A percentile compares a stretch with the other conserved stretches of the same genome.
These are phyloP conservation scores for Spodoptera exigua DNA, from an alignment of 2,888 invertebrate species.

Conservation along the genomic window DNA sequence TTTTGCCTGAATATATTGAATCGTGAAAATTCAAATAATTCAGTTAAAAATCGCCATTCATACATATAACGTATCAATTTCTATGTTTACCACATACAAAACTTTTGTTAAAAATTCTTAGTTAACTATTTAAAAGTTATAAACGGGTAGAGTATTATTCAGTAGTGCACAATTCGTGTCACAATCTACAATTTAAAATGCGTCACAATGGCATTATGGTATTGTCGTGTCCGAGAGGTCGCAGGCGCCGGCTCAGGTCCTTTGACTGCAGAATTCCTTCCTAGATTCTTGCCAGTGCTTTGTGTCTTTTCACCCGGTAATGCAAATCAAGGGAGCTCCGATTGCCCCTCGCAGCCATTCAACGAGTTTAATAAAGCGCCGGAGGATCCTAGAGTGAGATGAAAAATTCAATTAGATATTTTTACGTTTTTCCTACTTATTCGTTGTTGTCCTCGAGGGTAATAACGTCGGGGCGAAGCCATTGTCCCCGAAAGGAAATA, in stretches of 20 bases:
- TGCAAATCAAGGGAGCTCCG: slow-evolving; percentile 76
- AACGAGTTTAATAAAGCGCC: slow-evolving; percentile 77
- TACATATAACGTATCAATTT: no score
- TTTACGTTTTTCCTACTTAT: slow-evolving; percentile 69
- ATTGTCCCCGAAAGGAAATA: slow-evolving; percentile 68
- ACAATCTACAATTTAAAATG: slow-evolving; percentile 35
- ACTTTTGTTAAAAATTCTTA: no score
- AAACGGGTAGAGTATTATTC: no score
- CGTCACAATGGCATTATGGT: slow-evolving; percentile 23
- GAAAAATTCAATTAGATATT: slow-evolving; percentile 83
- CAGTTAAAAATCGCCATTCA: no score
- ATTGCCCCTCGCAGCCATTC: slow-evolving; percentile 76
- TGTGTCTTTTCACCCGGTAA: slow-evolving; percentile 70
- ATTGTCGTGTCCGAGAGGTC: slow-evolving; percentile 39
- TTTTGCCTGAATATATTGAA: no score
- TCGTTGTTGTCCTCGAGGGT: slow-evolving; percentile 66
- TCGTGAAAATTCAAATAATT: no score
- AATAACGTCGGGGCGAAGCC: slow-evolving; percentile 68
- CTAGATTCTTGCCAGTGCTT: slow-evolving; percentile 67
- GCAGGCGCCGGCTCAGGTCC: slow-evolving; percentile 40
- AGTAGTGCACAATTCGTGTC: not conserved
- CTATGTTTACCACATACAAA: no score
- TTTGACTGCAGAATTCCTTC: slow-evolving; percentile 70
- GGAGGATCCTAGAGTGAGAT: slow-evolving; percentile 71
- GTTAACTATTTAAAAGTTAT: no score